Conservation (phyloP, 2,888 invertebrate genomes). For the Dasypogon diadema region DNA sequence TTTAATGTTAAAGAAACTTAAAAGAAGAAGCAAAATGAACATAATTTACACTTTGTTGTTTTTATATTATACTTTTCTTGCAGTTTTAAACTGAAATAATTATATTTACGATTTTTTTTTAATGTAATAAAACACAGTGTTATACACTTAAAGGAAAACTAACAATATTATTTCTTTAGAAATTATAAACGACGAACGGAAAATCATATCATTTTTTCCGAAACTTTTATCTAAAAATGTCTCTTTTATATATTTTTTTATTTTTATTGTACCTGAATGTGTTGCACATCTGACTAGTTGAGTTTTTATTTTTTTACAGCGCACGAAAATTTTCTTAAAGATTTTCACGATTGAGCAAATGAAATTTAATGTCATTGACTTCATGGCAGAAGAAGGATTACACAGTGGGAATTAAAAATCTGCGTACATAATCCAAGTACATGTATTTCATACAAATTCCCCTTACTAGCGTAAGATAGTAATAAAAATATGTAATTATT, state of each 20-base stretch:
- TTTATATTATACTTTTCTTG: constrained; percentile 17
- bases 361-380: too few species aligned
- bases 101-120: constrained; percentile 5
- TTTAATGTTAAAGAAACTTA: constrained; percentile 38
- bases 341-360: constrained; percentile 24
- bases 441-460: too few species aligned
- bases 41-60: constrained; percentile 30
- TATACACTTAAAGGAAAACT: constrained; percentile 37
- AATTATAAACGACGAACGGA: background rate
- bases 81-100: constrained; percentile 44
- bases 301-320: constrained; percentile 34
- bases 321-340: background rate
- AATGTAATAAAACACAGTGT: constrained; percentile 18
- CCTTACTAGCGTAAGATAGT: too few species aligned
- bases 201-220: constrained; percentile 19
- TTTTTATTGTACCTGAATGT: constrained; percentile 51
- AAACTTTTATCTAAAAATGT: background rate
- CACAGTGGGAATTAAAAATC: too few species aligned
- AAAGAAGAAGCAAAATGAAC: constrained; percentile 32
- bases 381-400: too few species aligned
- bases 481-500: too few species aligned
- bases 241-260: constrained; percentile 15
- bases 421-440: too few species aligned
- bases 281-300: constrained; percentile 53
- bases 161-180: background rate